Base-by-base conservation (phyloP, 2,113 vertebrate genomes). In the Neodon shergylaensis region DNA sequence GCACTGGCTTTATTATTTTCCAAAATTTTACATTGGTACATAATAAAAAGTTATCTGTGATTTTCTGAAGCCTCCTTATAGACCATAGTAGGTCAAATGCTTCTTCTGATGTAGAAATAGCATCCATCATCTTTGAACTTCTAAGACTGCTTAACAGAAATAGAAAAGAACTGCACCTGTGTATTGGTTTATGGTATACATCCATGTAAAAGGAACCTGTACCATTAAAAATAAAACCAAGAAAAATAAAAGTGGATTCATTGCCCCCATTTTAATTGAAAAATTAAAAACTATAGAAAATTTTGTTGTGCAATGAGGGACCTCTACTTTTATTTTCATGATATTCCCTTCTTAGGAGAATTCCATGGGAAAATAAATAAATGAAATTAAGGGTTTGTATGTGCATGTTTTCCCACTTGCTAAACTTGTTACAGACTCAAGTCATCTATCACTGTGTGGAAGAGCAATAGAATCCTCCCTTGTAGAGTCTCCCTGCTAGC, bases 341-440 rank as follows among this genome's bases (percentile, higher is more conserved):
- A 79, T 74, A 94, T 94, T 86, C 1, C 5, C 90, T 91, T 89
- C 36, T 82, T 94, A 0, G 85, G 6, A 68, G 82, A 83, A 66
- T 95, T 95, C 61, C 61, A 89, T 79, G 16, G 54, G 21, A 63
- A 76, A 73, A 22, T 61, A 39, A 96, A 92, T 94, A 95, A 94
- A 12, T 49, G 49, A 49, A 96, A 91, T 73, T 73, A 47, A 86
- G 90, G n/a, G 26, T 5, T 77, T 76, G 28, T 58, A 54, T 90
- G 39, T 88, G 22, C 88, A 72, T 74, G 52, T 88, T 95, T 95
- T 77, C 19, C 52, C 58, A 76, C 19, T 82, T 9, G 13, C 16
- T 26, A 96, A 94, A 95, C 95, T 91, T 93, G 49, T 96, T 95
- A n/a, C 4, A 89, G 52, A 96, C 31, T 36, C 16, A 90, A 88